Evolutionary conservation across 2,113 vertebrate genomes (phyloP).

Genomic region (Crotalus tigris): DNA sequence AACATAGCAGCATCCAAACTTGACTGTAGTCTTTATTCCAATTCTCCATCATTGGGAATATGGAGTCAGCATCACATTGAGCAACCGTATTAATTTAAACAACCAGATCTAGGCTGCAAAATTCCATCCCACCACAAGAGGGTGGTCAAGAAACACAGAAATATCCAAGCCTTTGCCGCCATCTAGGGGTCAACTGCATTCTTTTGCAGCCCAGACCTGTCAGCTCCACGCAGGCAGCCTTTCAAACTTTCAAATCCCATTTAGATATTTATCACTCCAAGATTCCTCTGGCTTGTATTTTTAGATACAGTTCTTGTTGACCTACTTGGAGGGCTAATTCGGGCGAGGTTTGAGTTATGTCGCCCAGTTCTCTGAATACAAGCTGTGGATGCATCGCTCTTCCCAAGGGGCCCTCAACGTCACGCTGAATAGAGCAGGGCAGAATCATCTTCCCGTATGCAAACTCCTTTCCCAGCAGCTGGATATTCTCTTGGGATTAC

Average conservation of each 20-base stretch:
- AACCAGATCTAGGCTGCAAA: neutral
- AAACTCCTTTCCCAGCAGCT: slow-evolving; percentile 25
- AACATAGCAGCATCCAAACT: neutral
- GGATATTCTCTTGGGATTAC: slow-evolving; percentile 32
- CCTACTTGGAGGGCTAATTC: slow-evolving; percentile 22
- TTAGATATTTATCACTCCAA: slow-evolving; percentile 12
- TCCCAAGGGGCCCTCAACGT: neutral
- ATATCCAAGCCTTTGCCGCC: neutral
- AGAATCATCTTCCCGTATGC: neutral
- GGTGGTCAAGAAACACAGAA: neutral
- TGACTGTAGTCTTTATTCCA: neutral
- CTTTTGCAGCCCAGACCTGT: neutral
- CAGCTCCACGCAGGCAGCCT: neutral
- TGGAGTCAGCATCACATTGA: neutral
- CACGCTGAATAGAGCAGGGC: neutral
- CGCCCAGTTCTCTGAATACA: neutral
- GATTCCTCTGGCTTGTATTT: neutral
- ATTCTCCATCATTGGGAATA: neutral
- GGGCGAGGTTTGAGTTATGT: neutral
- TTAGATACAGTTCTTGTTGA: slow-evolving; percentile 39
- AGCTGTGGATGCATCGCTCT: neutral
- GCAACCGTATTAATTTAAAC: neutral
- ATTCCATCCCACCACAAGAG: neutral
- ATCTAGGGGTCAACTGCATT: neutral
- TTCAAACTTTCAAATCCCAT: slow-evolving; percentile 13